A percentile compares a stretch with the other conserved stretches of the same genome.
phyloP scores from a whole-genome alignment of 2,888 invertebrate species.

The Ichneumon xanthorius region DNA sequence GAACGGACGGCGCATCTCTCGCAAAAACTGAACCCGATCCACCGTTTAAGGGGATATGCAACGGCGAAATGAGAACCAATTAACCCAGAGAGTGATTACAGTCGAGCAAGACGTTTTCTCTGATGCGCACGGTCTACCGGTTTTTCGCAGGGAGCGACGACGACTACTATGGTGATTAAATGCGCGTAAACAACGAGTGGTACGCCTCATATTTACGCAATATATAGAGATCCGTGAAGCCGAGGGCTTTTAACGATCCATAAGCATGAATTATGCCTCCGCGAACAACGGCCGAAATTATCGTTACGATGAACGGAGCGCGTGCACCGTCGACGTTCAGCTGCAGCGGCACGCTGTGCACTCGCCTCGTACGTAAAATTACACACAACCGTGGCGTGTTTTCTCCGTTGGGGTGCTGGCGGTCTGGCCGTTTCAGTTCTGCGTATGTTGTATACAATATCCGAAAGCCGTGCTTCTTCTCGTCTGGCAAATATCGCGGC shows the following conservation, averaged over 20 bases:
- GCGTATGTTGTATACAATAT: conserved; percentile 20
- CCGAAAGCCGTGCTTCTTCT: conserved; percentile 35
- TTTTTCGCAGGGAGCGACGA: conserved; percentile 2
- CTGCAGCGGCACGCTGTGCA: not conserved
- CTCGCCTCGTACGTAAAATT: conserved; percentile 32
- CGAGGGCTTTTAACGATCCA: conserved; percentile 43
- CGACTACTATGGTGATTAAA: conserved; percentile 31
- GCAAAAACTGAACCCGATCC: conserved; percentile 16
- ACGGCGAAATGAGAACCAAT: conserved; percentile 30
- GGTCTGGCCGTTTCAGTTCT: conserved; percentile 5
- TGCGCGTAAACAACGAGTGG: conserved; percentile 34
- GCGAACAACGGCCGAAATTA: conserved; percentile 50
- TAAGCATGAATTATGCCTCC: conserved; percentile 37
- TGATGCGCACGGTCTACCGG: conserved; percentile 3
- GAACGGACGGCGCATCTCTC: not conserved
- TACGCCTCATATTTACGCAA: conserved; percentile 35
- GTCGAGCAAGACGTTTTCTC: conserved; percentile 30
- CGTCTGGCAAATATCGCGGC: conserved; percentile 36
- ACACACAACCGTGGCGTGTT: conserved; percentile 42
- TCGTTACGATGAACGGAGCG: conserved; percentile 41
- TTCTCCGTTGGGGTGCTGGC: conserved; percentile 22
- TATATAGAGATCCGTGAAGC: conserved; percentile 18
- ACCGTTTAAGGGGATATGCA: conserved; percentile 17
- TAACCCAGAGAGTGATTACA: conserved; percentile 28
- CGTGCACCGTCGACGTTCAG: conserved; percentile 36